phyloP scores from a whole-genome alignment of 2,888 invertebrate species.

The Saturnia japonica region DNA sequence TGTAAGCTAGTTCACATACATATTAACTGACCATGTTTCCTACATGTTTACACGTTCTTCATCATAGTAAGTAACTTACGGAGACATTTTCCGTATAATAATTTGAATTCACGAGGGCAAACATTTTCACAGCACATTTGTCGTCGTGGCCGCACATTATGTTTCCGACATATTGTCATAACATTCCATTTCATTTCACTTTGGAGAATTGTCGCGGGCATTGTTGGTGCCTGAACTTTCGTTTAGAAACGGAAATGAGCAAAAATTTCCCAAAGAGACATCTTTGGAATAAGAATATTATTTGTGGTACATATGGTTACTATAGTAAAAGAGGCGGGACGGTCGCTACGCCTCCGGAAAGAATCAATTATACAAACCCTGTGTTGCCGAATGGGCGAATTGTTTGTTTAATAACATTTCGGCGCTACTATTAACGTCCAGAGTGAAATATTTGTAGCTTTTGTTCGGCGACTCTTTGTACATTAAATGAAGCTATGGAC shows the following conservation, averaged over 20 bases:
- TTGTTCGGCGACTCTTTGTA: slow-evolving; percentile 66
- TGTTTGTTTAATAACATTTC: slow-evolving; percentile 82
- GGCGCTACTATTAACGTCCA: slow-evolving; percentile 70
- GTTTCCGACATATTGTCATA: slow-evolving; percentile 71
- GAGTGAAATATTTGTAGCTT: slow-evolving; percentile 69
- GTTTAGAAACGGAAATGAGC: slow-evolving; percentile 76
- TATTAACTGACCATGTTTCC: slow-evolving; percentile 5
- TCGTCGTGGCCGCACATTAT: slow-evolving; percentile 51
- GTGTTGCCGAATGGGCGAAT: slow-evolving; percentile 78
- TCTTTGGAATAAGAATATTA: slow-evolving; percentile 69
- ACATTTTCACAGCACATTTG: slow-evolving; percentile 52
- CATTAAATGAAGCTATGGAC: slow-evolving; percentile 66
- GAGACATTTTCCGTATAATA: slow-evolving; percentile 37
- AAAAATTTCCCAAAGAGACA: slow-evolving; percentile 69
- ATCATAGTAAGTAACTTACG: slow-evolving; percentile 29
- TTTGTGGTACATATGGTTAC: slow-evolving; percentile 57
- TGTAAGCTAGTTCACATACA: slow-evolving; percentile 11
- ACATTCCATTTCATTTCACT: slow-evolving; percentile 75
- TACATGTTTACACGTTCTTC: slow-evolving; percentile 13
- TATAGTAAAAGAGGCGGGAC: slow-evolving; percentile 62
- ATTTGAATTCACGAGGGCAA: slow-evolving; percentile 45
- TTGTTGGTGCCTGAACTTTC: slow-evolving; percentile 68
- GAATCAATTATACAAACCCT: slow-evolving; percentile 78
- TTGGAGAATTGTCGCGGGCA: slow-evolving; percentile 64
- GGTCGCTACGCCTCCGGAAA: slow-evolving; percentile 75